Percentiles rank a stretch among this genome's conserved stretches.
Conservation (phyloP, 2,113 vertebrate species). For the Chaetura pelagica region DNA sequence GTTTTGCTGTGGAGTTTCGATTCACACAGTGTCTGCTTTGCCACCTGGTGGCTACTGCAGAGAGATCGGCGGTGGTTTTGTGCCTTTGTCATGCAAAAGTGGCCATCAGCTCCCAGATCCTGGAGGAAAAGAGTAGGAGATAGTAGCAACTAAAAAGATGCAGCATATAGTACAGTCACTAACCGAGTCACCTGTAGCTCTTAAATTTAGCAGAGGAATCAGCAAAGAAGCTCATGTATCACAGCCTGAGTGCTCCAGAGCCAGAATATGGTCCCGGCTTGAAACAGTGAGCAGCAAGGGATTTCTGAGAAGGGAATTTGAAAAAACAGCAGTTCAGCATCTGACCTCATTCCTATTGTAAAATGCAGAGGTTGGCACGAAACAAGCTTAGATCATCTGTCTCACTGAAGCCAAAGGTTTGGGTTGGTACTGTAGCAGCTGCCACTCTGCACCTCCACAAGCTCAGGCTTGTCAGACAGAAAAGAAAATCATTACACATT, state of each 20-base stretch:
- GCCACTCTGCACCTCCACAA: not conserved
- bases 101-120: not conserved
- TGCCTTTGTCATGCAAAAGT: not conserved
- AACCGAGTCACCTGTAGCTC: rapidly evolving
- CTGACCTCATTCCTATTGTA: not conserved
- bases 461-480: not conserved
- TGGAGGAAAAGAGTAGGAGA: not conserved
- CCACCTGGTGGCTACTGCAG: constrained; percentile 21
- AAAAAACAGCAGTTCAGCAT: not conserved
- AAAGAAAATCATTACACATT: not conserved
- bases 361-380: not conserved
- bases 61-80: rapidly evolving
- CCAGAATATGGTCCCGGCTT: not conserved
- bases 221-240: rapidly evolving
- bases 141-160: rapidly evolving
- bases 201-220: not conserved
- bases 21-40: constrained; percentile 22
- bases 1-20: rapidly evolving
- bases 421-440: not conserved
- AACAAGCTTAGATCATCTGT: not conserved
- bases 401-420: not conserved
- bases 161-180: rapidly evolving
- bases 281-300: not conserved
- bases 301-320: not conserved
- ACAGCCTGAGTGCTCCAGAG: not conserved